These are phyloP conservation scores for Vulpes ferrilata DNA, from an alignment of 2,113 vertebrate species.

Conservation along the genomic window DNA sequence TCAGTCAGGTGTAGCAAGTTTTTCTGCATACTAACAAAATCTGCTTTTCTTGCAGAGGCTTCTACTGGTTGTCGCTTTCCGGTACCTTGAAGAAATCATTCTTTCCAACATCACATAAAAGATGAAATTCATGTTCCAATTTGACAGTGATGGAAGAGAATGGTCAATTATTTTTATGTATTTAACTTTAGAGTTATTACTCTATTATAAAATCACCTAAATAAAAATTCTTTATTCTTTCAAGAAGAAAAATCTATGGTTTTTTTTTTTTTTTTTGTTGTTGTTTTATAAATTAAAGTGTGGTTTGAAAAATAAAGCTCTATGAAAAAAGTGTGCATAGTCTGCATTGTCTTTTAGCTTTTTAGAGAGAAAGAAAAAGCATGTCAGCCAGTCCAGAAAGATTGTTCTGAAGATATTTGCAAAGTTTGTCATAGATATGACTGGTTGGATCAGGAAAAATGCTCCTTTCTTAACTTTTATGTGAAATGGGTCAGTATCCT, in stretches of 20 bases:
- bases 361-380: not conserved
- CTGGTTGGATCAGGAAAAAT: not conserved
- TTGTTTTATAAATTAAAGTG: slow-evolving; percentile 15
- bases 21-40: slow-evolving; percentile 2
- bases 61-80: not conserved
- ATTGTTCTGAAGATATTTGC: not conserved
- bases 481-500: not conserved
- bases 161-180: not conserved
- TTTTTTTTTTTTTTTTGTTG: not conserved
- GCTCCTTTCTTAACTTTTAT: not conserved
- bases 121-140: not conserved
- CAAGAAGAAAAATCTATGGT: not conserved
- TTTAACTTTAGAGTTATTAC: slow-evolving; percentile 14
- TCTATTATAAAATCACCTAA: not conserved
- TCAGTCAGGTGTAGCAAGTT: slow-evolving; percentile 24
- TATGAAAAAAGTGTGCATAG: not conserved
- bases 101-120: not conserved
- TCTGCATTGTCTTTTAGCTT: not conserved
- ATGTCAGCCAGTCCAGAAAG: not conserved
- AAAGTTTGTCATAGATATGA: not conserved
- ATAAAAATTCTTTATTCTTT: not conserved
- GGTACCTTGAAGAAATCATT: not conserved
- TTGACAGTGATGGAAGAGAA: not conserved
- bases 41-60: not conserved
- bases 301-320: not conserved